These are phyloP conservation scores for Ranitomeya variabilis DNA, from an alignment of 2,113 vertebrate genomes.

Conservation along the genomic window DNA sequence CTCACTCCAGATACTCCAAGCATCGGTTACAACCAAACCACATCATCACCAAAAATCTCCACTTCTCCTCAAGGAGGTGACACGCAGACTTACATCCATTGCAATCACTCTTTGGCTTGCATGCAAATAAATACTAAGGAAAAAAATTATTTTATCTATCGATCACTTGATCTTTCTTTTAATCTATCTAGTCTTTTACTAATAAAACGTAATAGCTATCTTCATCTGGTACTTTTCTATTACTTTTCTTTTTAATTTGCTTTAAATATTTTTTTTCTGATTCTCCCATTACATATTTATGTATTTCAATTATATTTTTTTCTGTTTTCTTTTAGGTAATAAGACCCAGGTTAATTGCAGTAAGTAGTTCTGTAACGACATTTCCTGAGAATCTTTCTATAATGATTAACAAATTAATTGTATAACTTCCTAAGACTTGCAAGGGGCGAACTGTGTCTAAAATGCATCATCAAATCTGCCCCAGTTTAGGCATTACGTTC, in stretches of 20 bases:
- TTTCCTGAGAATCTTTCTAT: neutral
- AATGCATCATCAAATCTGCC: no score
- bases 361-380: neutral
- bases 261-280: neutral
- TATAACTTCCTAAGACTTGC: no score
- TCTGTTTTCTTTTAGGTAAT: neutral
- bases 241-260: neutral
- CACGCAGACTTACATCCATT: slow-evolving; percentile 36
- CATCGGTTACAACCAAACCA: neutral
- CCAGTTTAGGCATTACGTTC: no score
- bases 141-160: neutral
- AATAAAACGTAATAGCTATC: neutral
- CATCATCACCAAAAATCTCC: neutral
- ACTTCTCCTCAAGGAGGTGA: slow-evolving; percentile 14
- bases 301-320: neutral
- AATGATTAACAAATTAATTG: no score
- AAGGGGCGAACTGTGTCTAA: no score
- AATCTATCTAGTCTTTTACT: neutral
- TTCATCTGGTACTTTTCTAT: neutral
- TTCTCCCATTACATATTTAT: neutral
- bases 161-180: neutral
- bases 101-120: slow-evolving; percentile 33
- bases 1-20: slow-evolving; percentile 7
- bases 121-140: slow-evolving; percentile 13
- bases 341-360: neutral